These are phyloP conservation scores for Etheostoma perlongum DNA, from an alignment of 2,797 vertebrate genomes.

Conservation along the genomic window DNA sequence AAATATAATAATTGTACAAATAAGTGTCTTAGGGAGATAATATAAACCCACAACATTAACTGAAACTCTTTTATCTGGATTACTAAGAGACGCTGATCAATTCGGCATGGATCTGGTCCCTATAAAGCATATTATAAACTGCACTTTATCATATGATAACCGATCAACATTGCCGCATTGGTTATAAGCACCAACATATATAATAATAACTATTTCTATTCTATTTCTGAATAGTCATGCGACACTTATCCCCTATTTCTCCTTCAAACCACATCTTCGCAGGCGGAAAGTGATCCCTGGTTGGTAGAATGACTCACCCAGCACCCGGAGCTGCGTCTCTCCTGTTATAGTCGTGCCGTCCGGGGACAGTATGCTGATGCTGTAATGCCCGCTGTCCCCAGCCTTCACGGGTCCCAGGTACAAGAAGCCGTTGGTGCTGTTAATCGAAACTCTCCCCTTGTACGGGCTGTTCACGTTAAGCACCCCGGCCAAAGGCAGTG, in stretches of 20 bases:
- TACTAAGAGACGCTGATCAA: fast-evolving
- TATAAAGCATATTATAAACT: too few species aligned
- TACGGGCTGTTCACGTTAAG: fast-evolving
- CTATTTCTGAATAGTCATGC: too few species aligned
- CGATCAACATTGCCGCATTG: background rate
- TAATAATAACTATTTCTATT: background rate
- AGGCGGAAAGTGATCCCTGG: too few species aligned
- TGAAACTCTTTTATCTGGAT: background rate
- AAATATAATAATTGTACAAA: fast-evolving
- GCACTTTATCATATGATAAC: background rate
- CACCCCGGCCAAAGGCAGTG: fast-evolving
- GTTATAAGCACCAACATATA: background rate
- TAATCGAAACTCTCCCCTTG: fast-evolving
- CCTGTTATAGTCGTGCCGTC: fast-evolving
- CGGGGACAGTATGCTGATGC: fast-evolving
- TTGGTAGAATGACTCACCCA: constrained; percentile 57
- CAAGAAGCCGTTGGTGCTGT: background rate
- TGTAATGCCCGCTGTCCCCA: constrained; percentile 57
- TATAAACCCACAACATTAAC: fast-evolving
- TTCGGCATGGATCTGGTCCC: background rate
- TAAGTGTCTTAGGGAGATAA: fast-evolving
- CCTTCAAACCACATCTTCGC: too few species aligned
- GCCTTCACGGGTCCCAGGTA: fast-evolving
- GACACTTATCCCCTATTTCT: background rate
- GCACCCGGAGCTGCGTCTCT: constrained; percentile 30